Base-by-base conservation (phyloP, 2,888 invertebrate genomes). In the Drosophila melanocephala region DNA sequence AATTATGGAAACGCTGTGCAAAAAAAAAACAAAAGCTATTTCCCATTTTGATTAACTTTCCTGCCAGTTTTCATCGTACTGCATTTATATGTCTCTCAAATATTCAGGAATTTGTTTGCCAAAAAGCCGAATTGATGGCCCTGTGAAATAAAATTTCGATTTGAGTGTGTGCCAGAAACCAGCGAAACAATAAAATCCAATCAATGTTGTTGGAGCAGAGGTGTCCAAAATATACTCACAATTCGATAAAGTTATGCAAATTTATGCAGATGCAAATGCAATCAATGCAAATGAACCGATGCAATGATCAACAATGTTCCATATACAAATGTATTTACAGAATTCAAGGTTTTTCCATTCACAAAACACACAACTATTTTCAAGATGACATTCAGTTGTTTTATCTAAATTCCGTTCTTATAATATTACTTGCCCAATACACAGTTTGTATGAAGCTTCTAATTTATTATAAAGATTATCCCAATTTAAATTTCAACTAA, bases 241-340 rank as follows among this genome's bases (percentile, higher is more conserved):
- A 65, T 52, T 65, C 62, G 50, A 57, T 58, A 61, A 72, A 61
- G 60, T 22, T 32, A 66, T 56, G 60, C 19, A 53, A 66, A 66
- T 74, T 64, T 61, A 30, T 47, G 42, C 44, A 50, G 33, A 47
- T 35, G 22, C 28, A 22, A 26, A n/a, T 7, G 19, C 22, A 32
- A n/a, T 12, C 22, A 32, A n/a, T 12, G 28, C 28, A 28, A 51
- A 26, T 28, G 51, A 51, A 47, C 22, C 7, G 22, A 16, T 51
- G 28, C 19, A 28, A 19, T 19, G 51, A 47, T 47, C 9, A 16
- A 9, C 47, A 16, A 47, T 47, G 9, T 26, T 47, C 5, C 5
- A 26, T 5, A 0, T 16, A 1, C 47, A 2, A 26, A 47, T 26
- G 47, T 9, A 14, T 26, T 2, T 2, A 47, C 22, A 4, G 22